These are phyloP conservation scores for Microctenopoma lineatum DNA, from an alignment of 2,797 vertebrate genomes.

Conservation along the genomic window DNA sequence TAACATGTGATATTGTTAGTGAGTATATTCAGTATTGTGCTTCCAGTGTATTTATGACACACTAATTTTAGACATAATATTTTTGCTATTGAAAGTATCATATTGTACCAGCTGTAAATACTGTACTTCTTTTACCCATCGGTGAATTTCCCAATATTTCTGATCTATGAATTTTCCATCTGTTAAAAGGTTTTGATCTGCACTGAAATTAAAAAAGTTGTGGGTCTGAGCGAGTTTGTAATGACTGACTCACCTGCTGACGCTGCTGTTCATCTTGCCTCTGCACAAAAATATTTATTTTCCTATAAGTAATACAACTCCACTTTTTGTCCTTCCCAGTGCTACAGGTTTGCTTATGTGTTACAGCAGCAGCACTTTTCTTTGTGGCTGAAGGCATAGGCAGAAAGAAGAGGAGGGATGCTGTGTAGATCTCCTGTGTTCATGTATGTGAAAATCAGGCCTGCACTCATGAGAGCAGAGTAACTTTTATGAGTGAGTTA, in stretches of 20 bases:
- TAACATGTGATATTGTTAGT: not conserved
- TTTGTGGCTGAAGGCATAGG: slow-evolving; percentile 21
- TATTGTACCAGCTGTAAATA: not conserved
- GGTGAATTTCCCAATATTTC: not conserved
- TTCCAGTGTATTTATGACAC: too few relatives aligned
- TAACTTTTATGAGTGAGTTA: slow-evolving; percentile 81
- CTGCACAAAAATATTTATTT: slow-evolving; percentile 4
- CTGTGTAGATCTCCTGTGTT: slow-evolving; percentile 46
- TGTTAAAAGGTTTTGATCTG: not conserved
- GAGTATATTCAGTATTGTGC: not conserved
- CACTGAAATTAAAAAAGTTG: not conserved
- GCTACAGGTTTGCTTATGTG: slow-evolving; percentile 29
- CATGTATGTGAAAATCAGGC: slow-evolving; percentile 56
- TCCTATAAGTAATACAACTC: not conserved
- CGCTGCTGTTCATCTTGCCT: not conserved
- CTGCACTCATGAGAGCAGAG: slow-evolving; percentile 69
- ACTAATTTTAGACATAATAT: too few relatives aligned
- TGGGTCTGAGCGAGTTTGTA: not conserved
- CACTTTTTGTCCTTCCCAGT: slow-evolving; percentile 1
- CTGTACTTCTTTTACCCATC: not conserved
- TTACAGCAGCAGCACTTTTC: slow-evolving; percentile 15
- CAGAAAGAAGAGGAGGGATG: slow-evolving; percentile 27
- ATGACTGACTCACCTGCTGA: not conserved
- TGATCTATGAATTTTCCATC: not conserved
- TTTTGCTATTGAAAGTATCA: not conserved